Evolutionary conservation across 1,140 invertebrate genomes (phyloP), one percentile per base, ranked within the genome.

Genomic region (Gonatopus flavifemur): DNA sequence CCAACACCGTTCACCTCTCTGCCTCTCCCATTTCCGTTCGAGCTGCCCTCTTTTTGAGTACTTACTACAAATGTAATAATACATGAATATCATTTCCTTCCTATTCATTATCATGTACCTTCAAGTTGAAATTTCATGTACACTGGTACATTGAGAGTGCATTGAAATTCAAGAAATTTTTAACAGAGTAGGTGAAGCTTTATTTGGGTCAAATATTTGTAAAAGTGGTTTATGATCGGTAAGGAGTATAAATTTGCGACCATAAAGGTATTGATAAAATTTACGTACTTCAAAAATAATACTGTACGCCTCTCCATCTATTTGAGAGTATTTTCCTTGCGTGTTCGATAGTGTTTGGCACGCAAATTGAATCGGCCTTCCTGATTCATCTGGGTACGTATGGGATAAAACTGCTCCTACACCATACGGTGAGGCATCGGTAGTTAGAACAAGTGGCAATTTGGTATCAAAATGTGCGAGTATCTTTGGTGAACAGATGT

Each of bases 251-350:
- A 81, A 81, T 42, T 66, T 45, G 49, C 62, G 59, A 44, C 75
- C 82, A 64, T 63, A 78, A 7, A 82, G 40, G 52, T 79, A 83
- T 41, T 82, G 62, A 49, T 82, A 75, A 62, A 83, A 83, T 49
- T 78, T n/a, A 79, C 19, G 62, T 33, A 81, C 52, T 8, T 70
- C 77, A 64, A 67, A 82, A 21, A 82, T 55, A n/a, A 84, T 75
- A 2, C 73, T 72, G 3, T 80, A 64, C 1, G 69, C 79, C 66
- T 85, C 83, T 56, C 77, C 77, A 35, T 86, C 80, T 8, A 81
- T 62, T 48, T 82, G 74, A 24, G 65, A 62, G 59, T 83, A 84
- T 20, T 80, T 79, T 55, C 61, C 52, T 62, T 85, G 77, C 4
- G 76, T 57, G 6, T 41, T 33, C 19, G 58, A 72, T 12, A 84